Evolutionary conservation across 2,888 invertebrate species (phyloP).

Genomic region (Dimorphilus gyrociliatus): DNA sequence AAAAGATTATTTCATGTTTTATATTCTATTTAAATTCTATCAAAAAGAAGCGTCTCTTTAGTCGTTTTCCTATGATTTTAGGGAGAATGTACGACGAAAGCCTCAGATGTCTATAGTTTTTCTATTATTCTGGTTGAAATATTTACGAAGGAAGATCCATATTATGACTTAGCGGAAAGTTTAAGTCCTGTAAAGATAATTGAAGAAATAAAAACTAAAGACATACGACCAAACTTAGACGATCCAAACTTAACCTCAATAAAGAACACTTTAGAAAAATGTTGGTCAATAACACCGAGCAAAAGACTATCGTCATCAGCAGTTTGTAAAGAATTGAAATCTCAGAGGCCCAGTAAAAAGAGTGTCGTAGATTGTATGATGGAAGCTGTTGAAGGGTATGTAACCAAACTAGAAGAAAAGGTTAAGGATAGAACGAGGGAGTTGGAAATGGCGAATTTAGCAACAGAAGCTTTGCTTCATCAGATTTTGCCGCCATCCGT

Average conservation of each 20-base stretch:
- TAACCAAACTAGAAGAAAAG: constrained; percentile 20
- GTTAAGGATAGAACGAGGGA: constrained; percentile 19
- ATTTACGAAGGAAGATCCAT: constrained; percentile 15
- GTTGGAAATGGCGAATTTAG: constrained; percentile 12
- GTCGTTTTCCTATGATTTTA: no score
- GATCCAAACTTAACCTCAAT: no score
- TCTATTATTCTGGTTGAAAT: constrained; percentile 15
- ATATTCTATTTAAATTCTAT: no score
- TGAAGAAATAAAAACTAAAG: constrained; percentile 11
- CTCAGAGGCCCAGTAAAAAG: constrained; percentile 14
- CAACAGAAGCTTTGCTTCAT: constrained; percentile 17
- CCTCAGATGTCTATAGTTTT: constrained; percentile 15
- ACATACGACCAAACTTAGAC: constrained; percentile 17
- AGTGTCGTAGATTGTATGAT: constrained; percentile 31
- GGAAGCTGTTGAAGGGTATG: constrained; percentile 27
- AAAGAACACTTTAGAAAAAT: no score
- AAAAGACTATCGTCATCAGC: constrained; percentile 18
- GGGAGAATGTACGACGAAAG: no score
- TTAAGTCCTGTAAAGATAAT: constrained; percentile 10
- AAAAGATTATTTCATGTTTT: no score
- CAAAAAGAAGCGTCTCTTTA: no score
- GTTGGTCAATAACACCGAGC: no score
- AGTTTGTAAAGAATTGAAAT: no score
- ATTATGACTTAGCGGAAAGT: constrained; percentile 7
- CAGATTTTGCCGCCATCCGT: constrained; percentile 19